Evolutionary conservation across 2,113 vertebrate genomes (phyloP).

Genomic region (Mustela lutreola): DNA sequence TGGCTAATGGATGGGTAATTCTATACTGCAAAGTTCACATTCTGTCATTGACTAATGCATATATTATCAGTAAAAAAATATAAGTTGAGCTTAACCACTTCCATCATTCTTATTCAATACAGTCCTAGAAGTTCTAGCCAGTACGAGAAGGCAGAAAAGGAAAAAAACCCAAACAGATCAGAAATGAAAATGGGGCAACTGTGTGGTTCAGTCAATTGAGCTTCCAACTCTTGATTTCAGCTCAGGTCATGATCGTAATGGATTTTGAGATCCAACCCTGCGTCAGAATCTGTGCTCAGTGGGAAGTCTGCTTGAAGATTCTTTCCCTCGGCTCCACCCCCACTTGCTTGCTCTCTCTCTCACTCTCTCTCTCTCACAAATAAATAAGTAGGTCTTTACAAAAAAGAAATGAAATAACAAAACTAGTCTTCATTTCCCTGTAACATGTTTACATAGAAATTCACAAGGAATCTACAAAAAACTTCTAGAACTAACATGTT

Average conservation of each 20-base stretch:
- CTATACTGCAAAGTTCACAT: background rate
- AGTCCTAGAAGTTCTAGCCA: background rate
- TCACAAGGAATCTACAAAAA: background rate
- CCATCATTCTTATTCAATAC: background rate
- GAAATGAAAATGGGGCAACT: background rate
- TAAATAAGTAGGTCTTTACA: background rate
- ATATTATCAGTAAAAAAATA: background rate
- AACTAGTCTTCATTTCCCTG: background rate
- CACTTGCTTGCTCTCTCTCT: background rate
- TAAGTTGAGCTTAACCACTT: background rate
- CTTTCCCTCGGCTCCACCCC: background rate
- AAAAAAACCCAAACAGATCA: background rate
- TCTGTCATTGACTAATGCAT: conserved; percentile 57
- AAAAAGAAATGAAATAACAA: background rate
- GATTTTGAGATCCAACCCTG: background rate
- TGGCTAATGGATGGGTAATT: background rate
- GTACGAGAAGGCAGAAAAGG: background rate
- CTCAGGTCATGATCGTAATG: background rate
- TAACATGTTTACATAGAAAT: background rate
- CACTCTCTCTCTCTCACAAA: background rate
- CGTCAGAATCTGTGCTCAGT: background rate
- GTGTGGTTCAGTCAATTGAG: background rate
- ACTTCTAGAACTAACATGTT: background rate
- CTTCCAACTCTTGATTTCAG: background rate
- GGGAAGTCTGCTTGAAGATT: background rate